Evolutionary conservation across 1,140 invertebrate species (phyloP), one percentile per base, ranked within the genome.

Genomic region (Plodia interpunctella): DNA sequence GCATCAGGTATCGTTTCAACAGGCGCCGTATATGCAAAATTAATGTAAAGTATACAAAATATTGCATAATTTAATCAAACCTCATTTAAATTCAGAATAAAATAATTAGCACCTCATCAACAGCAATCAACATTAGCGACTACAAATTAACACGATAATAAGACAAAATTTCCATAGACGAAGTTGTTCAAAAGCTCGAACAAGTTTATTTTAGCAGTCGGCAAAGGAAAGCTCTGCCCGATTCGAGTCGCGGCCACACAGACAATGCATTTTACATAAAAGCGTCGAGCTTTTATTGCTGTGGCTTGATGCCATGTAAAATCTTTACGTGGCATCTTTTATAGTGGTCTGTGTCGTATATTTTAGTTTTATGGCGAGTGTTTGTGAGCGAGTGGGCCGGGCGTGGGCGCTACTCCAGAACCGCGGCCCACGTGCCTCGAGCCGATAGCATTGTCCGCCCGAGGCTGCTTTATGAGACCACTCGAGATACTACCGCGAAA

Each of bases 391-490:
- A 55, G 82, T 80, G 74, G 80, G 80, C 67, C 54, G 74, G 64
- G 72, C 77, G 86, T 88, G 77, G 83, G 83, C 74, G 83, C 74
- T 83, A 83, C 78, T 83, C 81, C 79, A 80, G 80, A 79, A 85
- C 73, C 64, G 72, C 74, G 66, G 74, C 80, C 80, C 80, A 84
- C 81, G 80, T 84, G 78, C 75, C 77, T 38, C 63, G 82, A 84
- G 61, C 62, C 80, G 84, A 83, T 85, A 81, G 70, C 70, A 79
- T 83, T 83, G 76, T 78, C 71, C 71, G 71, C 76, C 74, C 55
- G 53, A 62, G 71, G 77, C 76, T 78, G 78, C 72, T 83, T 83
- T 80, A 78, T 78, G 73, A 60, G 67, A 72, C 73, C 79, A 78
- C 65, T 71, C 64, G 63, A 76, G 77, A 79, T 83, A 74, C 57